Evolutionary conservation across 35 echinoderm and acorn worm species (phyloP).

Genomic region (Acanthaster planci): DNA sequence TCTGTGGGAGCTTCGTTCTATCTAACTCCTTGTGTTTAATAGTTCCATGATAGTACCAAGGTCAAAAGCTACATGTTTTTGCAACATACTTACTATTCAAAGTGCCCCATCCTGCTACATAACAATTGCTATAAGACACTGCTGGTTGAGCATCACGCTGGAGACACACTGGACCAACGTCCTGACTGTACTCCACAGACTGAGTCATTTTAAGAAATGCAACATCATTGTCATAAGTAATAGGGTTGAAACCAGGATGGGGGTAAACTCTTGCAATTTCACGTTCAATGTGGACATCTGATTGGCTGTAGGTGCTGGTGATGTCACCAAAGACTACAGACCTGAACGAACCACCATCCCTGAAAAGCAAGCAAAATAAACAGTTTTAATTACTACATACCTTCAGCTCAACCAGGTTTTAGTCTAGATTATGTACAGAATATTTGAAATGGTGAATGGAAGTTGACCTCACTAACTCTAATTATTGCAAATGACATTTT

Average conservation of each 20-base stretch:
- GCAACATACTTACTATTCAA: neutral
- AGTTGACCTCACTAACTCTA: neutral
- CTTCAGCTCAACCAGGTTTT: too few relatives aligned
- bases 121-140: neutral
- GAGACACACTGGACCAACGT: neutral
- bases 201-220: neutral
- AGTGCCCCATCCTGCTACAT: neutral
- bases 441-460: neutral
- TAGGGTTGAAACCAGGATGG: neutral
- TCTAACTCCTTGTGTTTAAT: too few relatives aligned
- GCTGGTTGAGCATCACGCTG: neutral
- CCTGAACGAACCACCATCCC: neutral
- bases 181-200: neutral
- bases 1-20: too few relatives aligned
- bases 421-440: too few relatives aligned
- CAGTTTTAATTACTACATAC: too few relatives aligned
- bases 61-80: too few relatives aligned
- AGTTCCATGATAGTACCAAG: too few relatives aligned
- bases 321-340: conserved; percentile 10
- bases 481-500: neutral
- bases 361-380: neutral
- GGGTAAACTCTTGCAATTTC: neutral
- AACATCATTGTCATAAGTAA: neutral
- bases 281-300: neutral
- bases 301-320: conserved; percentile 19